Evolutionary conservation across 1,140 invertebrate species (phyloP), one percentile per base, ranked within the genome.

Genomic region (Theocolax elegans): DNA sequence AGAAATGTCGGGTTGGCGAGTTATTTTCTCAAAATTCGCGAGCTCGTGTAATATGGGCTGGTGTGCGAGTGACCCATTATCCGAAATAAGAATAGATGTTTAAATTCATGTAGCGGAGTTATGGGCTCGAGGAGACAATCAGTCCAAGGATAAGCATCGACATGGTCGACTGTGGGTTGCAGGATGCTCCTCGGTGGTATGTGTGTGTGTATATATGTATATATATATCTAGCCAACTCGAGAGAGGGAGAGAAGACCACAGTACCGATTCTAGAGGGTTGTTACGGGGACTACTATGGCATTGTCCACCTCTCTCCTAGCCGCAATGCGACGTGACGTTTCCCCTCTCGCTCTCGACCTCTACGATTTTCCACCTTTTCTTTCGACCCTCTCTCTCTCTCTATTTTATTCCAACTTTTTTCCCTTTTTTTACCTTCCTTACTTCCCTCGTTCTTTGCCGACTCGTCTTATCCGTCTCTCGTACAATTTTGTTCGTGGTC

Each of bases 261-360:
- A 75, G 69, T 67, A 72, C 73, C 73, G 75, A 79, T 77, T 79
- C 72, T 74, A 75, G 74, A 76, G 72, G 75, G 69, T 77, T 77
- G 80, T 79, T 79, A 79, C 76, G 71, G 51, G 51, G 65, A 53
- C 74, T 68, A 72, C 73, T 75, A 60, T 76, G 67, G 72, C 70
- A 79, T 79, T 80, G 77, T 79, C 76, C 77, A 59, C 72, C 73
- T 74, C 17, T 65, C 21, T 75, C 17, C 58, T 73, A 78, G 72
- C 76, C 78, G 80, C 79, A 80, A 77, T 80, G 79, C 79, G 80
- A 80, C 79, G 78, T 79, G 74, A 75, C 72, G 66, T 73, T 76
- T 64, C 69, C 51, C 49, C 1, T 42, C 27, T 21, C 29, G 21
- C 29, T 13, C 0, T 10, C 10, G 31, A 35, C 9, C n/a, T 17